Percentiles rank a stretch among this genome's conserved stretches.
Conservation (phyloP, 1,140 invertebrate genomes). For the Apis laboriosa region DNA sequence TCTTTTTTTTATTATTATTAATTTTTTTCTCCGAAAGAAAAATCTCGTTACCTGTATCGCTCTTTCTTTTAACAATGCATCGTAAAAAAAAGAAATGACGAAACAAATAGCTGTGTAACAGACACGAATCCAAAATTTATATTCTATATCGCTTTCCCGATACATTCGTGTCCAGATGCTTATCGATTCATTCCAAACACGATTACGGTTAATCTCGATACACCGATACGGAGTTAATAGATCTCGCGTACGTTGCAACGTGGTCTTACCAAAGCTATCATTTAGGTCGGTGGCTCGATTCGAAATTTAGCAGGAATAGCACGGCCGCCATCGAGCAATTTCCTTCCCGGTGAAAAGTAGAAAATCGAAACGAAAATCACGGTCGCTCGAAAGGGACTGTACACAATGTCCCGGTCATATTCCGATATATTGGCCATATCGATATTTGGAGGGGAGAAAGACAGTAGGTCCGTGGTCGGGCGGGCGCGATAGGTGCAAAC, state of each 20-base stretch:
- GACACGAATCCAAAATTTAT: not conserved
- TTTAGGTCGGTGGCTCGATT: conserved; percentile 25
- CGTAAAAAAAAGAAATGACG: not conserved
- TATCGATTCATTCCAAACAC: conserved; percentile 20
- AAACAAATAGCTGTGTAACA: not conserved
- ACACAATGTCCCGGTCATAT: conserved; percentile 68
- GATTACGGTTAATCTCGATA: conserved; percentile 15
- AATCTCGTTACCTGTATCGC: too few relatives aligned
- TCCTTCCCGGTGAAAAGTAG: conserved; percentile 12
- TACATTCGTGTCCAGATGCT: not conserved
- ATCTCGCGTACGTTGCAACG: conserved; percentile 13
- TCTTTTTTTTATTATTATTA: too few relatives aligned
- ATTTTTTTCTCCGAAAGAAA: too few relatives aligned
- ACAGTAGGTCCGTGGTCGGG: conserved; percentile 21
- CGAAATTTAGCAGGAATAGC: conserved; percentile 10
- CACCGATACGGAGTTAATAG: not conserved
- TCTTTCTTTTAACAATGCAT: too few relatives aligned
- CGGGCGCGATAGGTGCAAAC: conserved; percentile 72
- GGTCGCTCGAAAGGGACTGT: conserved; percentile 46
- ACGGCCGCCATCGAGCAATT: conserved; percentile 30
- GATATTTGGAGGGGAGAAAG: conserved; percentile 68
- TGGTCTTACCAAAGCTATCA: conserved; percentile 19
- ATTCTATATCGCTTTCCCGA: not conserved
- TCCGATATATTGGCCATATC: conserved; percentile 74
- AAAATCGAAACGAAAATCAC: conserved; percentile 12